These are phyloP conservation scores for Austrolebias charrua DNA, from an alignment of 2,797 vertebrate genomes.

Conservation along the genomic window DNA sequence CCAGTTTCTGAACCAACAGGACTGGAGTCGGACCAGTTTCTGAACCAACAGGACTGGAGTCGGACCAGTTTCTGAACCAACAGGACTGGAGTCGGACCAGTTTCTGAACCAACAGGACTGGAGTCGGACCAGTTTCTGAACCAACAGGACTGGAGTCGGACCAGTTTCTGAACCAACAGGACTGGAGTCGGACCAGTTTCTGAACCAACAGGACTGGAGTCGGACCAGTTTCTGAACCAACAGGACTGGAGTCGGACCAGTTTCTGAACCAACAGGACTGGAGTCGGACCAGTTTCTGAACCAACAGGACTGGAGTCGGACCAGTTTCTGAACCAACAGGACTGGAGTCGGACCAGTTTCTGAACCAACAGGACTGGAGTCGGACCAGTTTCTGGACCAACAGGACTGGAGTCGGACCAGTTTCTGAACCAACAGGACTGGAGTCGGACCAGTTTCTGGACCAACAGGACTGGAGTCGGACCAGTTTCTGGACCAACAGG, in stretches of 20 bases:
- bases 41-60: background rate
- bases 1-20: background rate
- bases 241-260: no score
- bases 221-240: background rate
- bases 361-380: background rate
- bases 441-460: no score
- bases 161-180: background rate
- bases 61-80: no score
- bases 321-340: background rate
- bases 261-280: background rate
- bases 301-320: no score
- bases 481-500: background rate
- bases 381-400: no score
- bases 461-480: background rate
- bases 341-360: background rate
- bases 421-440: background rate
- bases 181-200: no score
- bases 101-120: background rate
- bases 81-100: background rate
- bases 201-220: background rate
- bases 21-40: background rate
- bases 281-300: background rate
- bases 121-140: no score
- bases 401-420: background rate
- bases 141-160: background rate